Evolutionary conservation across 2,113 vertebrate species (phyloP).

Genomic region (Fulica atra): DNA sequence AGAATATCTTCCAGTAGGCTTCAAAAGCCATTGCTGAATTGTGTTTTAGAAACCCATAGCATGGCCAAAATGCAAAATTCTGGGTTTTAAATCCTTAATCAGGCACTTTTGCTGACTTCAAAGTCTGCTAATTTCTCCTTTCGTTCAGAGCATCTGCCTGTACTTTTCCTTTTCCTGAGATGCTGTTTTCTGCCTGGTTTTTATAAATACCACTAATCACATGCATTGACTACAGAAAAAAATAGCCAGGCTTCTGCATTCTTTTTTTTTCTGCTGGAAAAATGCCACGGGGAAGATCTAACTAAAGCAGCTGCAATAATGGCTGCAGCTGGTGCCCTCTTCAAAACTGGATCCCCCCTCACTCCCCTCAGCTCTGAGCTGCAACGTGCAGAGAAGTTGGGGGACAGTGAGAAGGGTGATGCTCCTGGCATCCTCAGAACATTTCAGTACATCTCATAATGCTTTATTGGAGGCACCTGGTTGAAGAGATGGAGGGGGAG

Average conservation of each 20-base stretch:
- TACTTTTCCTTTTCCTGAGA: slow-evolving; percentile 60
- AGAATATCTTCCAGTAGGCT: background rate
- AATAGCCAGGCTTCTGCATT: slow-evolving; percentile 1
- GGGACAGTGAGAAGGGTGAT: background rate
- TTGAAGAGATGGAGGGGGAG: background rate
- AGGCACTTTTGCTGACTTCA: slow-evolving; percentile 53
- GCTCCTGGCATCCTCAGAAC: background rate
- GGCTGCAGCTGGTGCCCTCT: slow-evolving; percentile 25
- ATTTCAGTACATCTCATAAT: background rate
- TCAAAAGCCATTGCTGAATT: background rate
- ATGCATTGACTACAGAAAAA: slow-evolving; percentile 47
- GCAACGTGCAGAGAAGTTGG: background rate
- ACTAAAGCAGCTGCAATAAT: background rate
- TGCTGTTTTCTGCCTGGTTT: slow-evolving; percentile 40
- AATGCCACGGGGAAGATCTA: slow-evolving; percentile 33
- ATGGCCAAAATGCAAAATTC: background rate
- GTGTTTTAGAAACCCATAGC: slow-evolving; percentile 6
- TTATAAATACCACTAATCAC: slow-evolving; percentile 64
- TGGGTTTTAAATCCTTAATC: slow-evolving; percentile 40
- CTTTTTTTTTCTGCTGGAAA: slow-evolving; percentile 19
- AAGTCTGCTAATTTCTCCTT: slow-evolving; percentile 54
- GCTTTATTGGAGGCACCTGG: background rate
- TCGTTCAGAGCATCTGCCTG: slow-evolving; percentile 37
- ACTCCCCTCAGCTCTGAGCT: background rate
- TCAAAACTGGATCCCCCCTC: background rate